Evolutionary conservation across 2,113 vertebrate species (phyloP), one percentile per base, ranked within the genome.

Genomic region (Scopus umbretta): DNA sequence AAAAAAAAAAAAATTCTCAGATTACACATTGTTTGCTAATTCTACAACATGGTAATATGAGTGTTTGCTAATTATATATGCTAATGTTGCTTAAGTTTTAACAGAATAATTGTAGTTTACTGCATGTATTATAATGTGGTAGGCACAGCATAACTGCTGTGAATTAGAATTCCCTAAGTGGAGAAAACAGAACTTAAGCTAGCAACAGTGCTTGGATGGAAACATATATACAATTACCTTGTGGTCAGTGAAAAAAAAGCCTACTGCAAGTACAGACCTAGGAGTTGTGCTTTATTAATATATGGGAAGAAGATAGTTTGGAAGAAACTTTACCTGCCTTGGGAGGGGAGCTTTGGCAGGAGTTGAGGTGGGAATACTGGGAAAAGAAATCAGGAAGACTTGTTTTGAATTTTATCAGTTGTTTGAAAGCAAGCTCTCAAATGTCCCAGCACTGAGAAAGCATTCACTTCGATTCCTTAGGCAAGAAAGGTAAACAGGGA

Each of bases 11-110:
- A 70, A 23, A 2, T 67, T 78, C 42, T 82, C 20, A 53, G 27
- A 65, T 94, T 96, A 96, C 53, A 36, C 7, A 25, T 71, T 86
- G 43, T 94, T 97, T 82, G 43, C 59, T 96, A 90, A 91, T 94
- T 90, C 80, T 73, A 49, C 21, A 79, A 50, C 49, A 62, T 19
- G 32, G n/a, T 86, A 85, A 90, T 88, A 61, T 32, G 23, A 90
- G 23, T 13, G 21, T 40, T 83, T 74, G 21, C 12, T 94, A 53
- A 83, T 94, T 90, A 63, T 52, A 34, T n/a, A 58, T 72, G 56
- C 25, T 85, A 92, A 91, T 79, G 50, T 55, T 85, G 49, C 40
- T 88, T 20, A 75, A 56, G 4, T 68, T 89, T 75, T 52, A 86
- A 52, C n/a, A 91, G 75, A 73, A 14, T 71, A n/a, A 66, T 71